Conservation (phyloP, 2,113 vertebrate species). For the Caloenas nicobarica region DNA sequence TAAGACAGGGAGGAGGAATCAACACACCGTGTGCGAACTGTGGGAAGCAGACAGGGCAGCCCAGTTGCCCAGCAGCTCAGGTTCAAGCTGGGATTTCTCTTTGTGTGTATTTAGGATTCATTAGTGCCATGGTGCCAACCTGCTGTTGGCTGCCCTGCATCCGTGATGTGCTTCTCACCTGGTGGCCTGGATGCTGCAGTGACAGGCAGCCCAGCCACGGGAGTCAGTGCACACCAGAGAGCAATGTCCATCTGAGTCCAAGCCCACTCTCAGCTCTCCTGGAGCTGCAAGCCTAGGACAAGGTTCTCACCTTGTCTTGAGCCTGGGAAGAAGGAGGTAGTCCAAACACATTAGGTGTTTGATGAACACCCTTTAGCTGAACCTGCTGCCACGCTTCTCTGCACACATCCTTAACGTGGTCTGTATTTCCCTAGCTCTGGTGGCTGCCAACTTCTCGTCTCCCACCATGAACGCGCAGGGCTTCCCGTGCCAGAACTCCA, state of each 20-base stretch:
- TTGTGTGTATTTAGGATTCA: neutral
- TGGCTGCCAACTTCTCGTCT: constrained; percentile 90
- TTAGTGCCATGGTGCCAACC: neutral
- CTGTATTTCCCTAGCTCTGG: constrained; percentile 79
- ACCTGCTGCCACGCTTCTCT: neutral
- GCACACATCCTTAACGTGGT: rapidly evolving
- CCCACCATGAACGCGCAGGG: constrained; percentile 85
- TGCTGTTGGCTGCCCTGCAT: neutral
- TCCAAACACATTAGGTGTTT: neutral
- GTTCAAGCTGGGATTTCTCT: neutral
- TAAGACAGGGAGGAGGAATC: neutral
- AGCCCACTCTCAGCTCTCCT: neutral
- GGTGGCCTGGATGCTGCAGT: neutral
- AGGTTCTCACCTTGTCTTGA: neutral
- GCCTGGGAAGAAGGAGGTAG: neutral
- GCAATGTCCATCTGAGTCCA: neutral
- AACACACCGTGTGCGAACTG: neutral
- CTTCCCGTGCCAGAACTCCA: constrained; percentile 87
- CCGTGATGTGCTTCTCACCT: neutral
- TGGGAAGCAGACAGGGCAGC: neutral
- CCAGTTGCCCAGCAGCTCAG: neutral
- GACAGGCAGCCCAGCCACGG: neutral
- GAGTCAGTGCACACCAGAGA: neutral
- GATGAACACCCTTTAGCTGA: neutral
- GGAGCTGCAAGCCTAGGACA: neutral